Percentiles rank a stretch among this genome's conserved stretches.
Conservation (phyloP, 2,797 vertebrate genomes). For the Scleropages formosus region DNA sequence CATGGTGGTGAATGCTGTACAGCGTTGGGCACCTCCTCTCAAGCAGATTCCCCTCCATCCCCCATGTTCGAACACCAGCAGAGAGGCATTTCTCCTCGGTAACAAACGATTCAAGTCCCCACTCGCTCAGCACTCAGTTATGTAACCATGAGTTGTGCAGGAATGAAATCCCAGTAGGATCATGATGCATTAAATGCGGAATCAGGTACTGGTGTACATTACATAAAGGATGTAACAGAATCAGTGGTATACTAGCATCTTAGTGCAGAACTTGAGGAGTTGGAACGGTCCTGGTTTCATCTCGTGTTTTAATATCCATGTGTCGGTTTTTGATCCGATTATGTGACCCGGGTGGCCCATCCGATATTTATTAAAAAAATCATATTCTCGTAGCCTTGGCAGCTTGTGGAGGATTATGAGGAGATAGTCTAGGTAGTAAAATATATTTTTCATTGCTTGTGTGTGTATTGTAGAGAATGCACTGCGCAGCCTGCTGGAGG, state of each 20-base stretch:
- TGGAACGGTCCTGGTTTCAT: not conserved
- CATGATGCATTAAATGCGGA: not conserved
- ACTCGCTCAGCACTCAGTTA: too few relatives aligned
- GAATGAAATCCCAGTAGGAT: not conserved
- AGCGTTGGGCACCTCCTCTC: too few relatives aligned
- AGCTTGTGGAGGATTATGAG: not conserved
- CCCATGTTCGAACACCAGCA: too few relatives aligned
- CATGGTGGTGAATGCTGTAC: too few relatives aligned
- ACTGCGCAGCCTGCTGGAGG: constrained; percentile 84
- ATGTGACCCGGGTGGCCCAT: too few relatives aligned
- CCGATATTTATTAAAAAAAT: too few relatives aligned
- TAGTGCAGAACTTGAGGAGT: too few relatives aligned
- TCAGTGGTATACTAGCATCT: not conserved
- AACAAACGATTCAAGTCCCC: too few relatives aligned
- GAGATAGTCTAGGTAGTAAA: not conserved
- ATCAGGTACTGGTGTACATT: not conserved
- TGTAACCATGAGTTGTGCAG: not conserved
- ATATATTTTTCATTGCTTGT: constrained; percentile 1
- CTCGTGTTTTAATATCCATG: not conserved
- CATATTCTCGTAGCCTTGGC: too few relatives aligned
- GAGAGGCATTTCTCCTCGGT: too few relatives aligned
- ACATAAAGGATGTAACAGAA: not conserved
- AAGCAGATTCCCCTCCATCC: too few relatives aligned
- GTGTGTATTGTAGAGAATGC: constrained; percentile 73
- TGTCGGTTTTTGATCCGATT: too few relatives aligned